Evolutionary conservation across 1,140 invertebrate species (phyloP).

Genomic region (Ostrea denselamellosa): DNA sequence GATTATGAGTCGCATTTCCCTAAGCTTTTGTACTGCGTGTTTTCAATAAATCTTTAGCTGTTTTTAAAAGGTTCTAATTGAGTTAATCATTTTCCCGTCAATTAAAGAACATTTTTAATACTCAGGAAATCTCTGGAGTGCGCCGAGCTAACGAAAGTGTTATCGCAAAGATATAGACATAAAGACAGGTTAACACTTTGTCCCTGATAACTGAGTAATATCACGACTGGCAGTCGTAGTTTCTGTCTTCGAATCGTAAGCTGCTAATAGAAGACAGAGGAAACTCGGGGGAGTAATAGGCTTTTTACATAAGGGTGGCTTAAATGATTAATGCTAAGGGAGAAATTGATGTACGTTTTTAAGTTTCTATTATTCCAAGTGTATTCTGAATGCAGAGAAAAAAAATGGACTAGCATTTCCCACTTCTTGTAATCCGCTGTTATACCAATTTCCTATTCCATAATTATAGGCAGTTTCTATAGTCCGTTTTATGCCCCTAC

Average conservation of each 20-base stretch:
- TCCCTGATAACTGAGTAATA: background rate
- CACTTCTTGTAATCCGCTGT: no score
- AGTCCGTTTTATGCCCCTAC: no score
- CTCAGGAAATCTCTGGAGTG: background rate
- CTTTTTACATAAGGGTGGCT: background rate
- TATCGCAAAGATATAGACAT: background rate
- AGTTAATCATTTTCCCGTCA: background rate
- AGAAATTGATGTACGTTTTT: background rate
- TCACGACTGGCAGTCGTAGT: background rate
- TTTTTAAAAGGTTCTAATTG: background rate
- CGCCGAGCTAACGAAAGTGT: background rate
- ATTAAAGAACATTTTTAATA: background rate
- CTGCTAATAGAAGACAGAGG: background rate
- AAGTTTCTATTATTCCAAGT: conserved; percentile 10
- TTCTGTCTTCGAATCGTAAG: conserved; percentile 7
- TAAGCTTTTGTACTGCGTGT: background rate
- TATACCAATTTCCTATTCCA: no score
- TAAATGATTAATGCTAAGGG: background rate
- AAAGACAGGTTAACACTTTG: conserved; percentile 11
- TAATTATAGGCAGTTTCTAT: no score
- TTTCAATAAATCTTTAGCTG: conserved; percentile 10
- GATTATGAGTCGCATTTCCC: background rate
- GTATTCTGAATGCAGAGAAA: background rate
- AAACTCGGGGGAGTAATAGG: conserved; percentile 22
- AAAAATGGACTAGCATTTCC: background rate